These are phyloP conservation scores for Cosmopolites sordidus DNA, from an alignment of 2,888 invertebrate species.

Conservation along the genomic window DNA sequence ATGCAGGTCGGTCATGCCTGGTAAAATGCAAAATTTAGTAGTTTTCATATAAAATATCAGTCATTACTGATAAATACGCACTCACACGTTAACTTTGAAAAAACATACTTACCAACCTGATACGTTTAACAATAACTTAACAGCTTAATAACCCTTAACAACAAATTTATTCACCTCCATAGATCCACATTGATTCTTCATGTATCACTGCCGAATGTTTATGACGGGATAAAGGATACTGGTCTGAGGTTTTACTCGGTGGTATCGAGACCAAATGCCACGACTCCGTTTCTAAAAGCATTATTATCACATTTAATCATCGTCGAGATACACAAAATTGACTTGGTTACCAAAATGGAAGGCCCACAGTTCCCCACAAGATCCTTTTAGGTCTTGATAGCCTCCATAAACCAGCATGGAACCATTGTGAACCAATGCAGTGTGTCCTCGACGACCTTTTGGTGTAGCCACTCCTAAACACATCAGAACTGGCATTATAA, in stretches of 20 bases:
- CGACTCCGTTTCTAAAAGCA: constrained; percentile 67
- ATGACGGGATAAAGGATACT: constrained; percentile 69
- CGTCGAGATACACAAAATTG: neutral
- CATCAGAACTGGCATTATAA: too few species aligned
- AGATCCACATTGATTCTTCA: constrained; percentile 77
- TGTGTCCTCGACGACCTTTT: constrained; percentile 77
- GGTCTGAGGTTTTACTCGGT: constrained; percentile 42
- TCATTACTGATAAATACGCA: too few species aligned
- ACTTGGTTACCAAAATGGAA: constrained; percentile 72
- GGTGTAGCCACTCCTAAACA: constrained; percentile 54
- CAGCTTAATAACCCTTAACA: too few species aligned
- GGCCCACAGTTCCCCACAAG: constrained; percentile 81
- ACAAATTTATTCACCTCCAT: too few species aligned
- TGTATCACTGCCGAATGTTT: constrained; percentile 80
- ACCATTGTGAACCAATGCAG: constrained; percentile 72
- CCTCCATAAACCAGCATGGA: constrained; percentile 84
- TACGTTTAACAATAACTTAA: too few species aligned
- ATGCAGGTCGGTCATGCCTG: constrained; percentile 76
- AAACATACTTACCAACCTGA: too few species aligned
- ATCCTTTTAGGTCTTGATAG: constrained; percentile 79
- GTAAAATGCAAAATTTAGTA: too few species aligned
- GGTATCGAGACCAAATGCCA: constrained; percentile 63
- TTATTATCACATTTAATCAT: neutral
- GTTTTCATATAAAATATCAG: too few species aligned
- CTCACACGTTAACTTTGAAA: too few species aligned